Evolutionary conservation across 2,113 vertebrate species (phyloP).

Genomic region (Rhegmatorhina hoffmannsi): DNA sequence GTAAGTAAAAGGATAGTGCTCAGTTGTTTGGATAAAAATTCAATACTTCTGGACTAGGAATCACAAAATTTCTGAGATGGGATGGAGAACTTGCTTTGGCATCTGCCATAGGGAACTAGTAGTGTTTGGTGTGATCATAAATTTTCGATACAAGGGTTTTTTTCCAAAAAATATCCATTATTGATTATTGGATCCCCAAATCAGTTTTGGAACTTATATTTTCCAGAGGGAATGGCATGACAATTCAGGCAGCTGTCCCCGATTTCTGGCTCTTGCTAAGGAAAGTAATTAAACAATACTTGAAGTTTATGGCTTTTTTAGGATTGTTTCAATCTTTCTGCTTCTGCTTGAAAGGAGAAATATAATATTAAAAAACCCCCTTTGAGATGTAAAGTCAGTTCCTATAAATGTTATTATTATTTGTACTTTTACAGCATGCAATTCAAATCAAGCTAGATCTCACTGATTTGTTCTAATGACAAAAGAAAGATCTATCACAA

Average conservation of each 20-base stretch:
- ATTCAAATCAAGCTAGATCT: slow-evolving; percentile 51
- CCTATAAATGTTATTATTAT: slow-evolving; percentile 8
- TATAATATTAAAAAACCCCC: background rate
- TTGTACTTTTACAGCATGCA: slow-evolving; percentile 13
- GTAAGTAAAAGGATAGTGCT: slow-evolving; percentile 36
- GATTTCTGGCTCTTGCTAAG: background rate
- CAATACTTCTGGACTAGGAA: background rate
- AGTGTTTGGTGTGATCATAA: background rate
- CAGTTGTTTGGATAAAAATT: slow-evolving; percentile 43
- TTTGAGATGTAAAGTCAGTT: slow-evolving; percentile 26
- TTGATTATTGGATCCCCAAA: background rate
- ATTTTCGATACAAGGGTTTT: background rate
- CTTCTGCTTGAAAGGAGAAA: background rate
- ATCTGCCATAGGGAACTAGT: rapidly evolving
- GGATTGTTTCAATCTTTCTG: slow-evolving; percentile 31
- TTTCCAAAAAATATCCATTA: background rate
- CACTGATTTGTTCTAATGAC: slow-evolving; percentile 11
- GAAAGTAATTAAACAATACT: slow-evolving; percentile 27
- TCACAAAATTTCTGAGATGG: background rate
- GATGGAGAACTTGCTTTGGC: background rate
- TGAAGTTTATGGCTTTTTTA: slow-evolving; percentile 11
- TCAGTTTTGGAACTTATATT: background rate
- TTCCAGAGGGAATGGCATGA: background rate
- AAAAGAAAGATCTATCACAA: slow-evolving; percentile 34
- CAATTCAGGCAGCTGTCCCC: slow-evolving; percentile 16